phyloP scores from a whole-genome alignment of 2,797 vertebrate genomes.

The Pelobates cultripes region DNA sequence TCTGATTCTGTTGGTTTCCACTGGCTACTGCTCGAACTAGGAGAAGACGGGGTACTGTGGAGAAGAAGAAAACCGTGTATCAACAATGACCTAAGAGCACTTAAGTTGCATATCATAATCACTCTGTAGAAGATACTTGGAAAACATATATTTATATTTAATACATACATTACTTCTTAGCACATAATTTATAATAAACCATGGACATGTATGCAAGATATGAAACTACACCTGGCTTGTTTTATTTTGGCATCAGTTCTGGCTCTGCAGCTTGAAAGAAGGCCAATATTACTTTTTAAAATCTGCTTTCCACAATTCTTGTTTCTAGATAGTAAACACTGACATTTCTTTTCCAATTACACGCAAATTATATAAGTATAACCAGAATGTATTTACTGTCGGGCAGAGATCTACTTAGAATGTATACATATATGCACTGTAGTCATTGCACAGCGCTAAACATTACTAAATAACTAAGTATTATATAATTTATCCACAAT shows the following conservation, averaged over 20 bases:
- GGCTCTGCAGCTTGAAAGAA: not conserved
- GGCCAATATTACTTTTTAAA: not conserved
- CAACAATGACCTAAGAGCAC: not conserved
- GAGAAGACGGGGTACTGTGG: constrained; percentile 84
- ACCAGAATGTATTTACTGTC: too few species aligned
- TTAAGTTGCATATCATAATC: not conserved
- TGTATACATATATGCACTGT: too few species aligned
- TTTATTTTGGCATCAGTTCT: not conserved
- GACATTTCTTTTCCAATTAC: too few species aligned
- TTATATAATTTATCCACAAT: too few species aligned
- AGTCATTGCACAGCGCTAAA: too few species aligned
- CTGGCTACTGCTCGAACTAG: constrained; percentile 80
- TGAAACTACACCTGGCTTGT: not conserved
- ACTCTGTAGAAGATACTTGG: not conserved
- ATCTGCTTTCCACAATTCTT: not conserved
- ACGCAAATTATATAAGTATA: too few species aligned
- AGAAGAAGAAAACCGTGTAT: constrained; percentile 39
- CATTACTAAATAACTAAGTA: too few species aligned
- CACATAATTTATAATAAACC: not conserved
- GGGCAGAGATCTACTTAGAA: too few species aligned
- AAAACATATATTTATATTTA: not conserved
- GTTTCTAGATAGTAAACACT: not conserved
- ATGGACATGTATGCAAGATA: not conserved
- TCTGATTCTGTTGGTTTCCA: constrained; percentile 72
- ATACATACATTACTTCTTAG: not conserved